Evolutionary conservation across 2,888 invertebrate species (phyloP), one percentile per base, ranked within the genome.

Genomic region (Drosophila emarginata): DNA sequence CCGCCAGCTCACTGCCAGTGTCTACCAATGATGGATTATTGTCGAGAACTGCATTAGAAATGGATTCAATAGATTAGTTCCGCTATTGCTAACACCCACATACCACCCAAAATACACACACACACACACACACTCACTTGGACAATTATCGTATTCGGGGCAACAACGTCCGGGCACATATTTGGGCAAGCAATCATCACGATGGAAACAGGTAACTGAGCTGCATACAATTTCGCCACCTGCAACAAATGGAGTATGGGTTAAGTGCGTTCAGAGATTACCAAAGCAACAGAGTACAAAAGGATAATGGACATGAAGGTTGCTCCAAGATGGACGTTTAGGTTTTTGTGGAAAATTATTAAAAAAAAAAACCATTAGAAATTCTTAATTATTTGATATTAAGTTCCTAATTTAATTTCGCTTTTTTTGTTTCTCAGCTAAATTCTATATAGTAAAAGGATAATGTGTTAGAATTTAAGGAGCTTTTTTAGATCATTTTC

Each of bases 71-170:
- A 23, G 23, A 28, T 45, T 28, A 26, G 15, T 50, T 40, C n/a
- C 40, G 39, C 28, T 50, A 23, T 6, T 18, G 56, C 56, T 7
- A 4, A 32, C 18, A 45, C 45, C 45, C 21, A 18, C 18, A 45
- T 45, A 15, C 15, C 45, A 32, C 32, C 32, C 32, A 4, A 28
- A 28, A 26, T 37, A 23, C 23, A 36, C 39, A 26, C 37, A 36
- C 23, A 57, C 21, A n/a, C 11, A 36, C 57, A 39, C 37, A 39
- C 21, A 79, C 89, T 88, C 67, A 91, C 95, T 95, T 40, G 96
- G 96, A 90, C 96, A 96, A 92, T 96, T 95, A 89, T 96, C 95
- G 90, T 96, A 96, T 90, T 95, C 95, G 0, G 96, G 96, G 88
- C 96, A 96, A 92, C 96, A 96, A 87, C 95, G 94, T 58, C 96